These are phyloP conservation scores for Lacerta bilineata DNA, from an alignment of 2,797 vertebrate genomes.

Conservation along the genomic window DNA sequence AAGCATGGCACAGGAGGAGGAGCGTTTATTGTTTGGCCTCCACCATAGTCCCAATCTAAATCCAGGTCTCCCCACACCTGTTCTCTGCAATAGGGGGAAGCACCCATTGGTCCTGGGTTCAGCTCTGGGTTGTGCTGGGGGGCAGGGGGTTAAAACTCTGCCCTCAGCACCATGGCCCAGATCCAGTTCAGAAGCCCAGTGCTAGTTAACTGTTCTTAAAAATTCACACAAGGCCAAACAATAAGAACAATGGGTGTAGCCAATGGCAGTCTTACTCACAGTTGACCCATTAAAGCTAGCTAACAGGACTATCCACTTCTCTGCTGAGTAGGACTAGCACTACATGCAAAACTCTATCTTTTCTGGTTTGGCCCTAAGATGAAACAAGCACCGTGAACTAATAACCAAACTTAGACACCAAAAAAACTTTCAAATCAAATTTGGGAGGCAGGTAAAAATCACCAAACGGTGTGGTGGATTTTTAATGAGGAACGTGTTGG, in stretches of 20 bases:
- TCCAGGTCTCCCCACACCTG: not conserved
- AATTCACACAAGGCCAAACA: not conserved
- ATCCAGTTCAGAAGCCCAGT: not conserved
- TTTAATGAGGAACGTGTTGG: not conserved
- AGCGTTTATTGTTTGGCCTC: not conserved
- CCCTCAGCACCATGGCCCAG: not conserved
- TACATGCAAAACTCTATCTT: no score
- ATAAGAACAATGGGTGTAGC: not conserved
- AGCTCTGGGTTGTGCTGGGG: not conserved
- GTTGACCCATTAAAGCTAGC: no score
- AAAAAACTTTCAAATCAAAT: not conserved
- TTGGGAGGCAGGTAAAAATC: not conserved
- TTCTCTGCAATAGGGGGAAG: not conserved
- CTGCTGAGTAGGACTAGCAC: no score
- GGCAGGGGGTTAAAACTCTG: not conserved
- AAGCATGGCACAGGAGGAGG: not conserved
- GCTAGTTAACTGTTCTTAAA: not conserved
- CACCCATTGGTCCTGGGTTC: not conserved
- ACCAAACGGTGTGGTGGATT: not conserved
- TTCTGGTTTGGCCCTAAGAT: not conserved
- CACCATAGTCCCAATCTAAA: not conserved
- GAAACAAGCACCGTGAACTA: conserved; percentile 38
- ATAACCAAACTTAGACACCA: not conserved
- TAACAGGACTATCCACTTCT: no score
- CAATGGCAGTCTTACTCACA: no score